These are phyloP conservation scores for Campoletis raptor DNA, from an alignment of 2,888 invertebrate genomes.

Conservation along the genomic window DNA sequence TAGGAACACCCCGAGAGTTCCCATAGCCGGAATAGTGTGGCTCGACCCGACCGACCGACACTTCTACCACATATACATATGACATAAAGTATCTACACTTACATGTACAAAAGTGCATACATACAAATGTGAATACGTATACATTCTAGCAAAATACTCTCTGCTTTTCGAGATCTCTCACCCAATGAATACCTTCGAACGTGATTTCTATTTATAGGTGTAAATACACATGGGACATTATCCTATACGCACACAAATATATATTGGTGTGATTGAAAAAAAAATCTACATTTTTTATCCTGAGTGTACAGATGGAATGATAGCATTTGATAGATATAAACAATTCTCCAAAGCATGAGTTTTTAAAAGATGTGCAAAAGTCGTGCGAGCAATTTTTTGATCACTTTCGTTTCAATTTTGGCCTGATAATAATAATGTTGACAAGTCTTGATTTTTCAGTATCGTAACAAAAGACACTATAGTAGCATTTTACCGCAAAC, in stretches of 20 bases:
- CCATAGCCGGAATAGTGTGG: slow-evolving; percentile 46
- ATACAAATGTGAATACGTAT: slow-evolving; percentile 2
- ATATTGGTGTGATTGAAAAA: neutral
- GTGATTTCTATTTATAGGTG: neutral
- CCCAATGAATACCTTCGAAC: slow-evolving; percentile 1
- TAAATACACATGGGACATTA: neutral
- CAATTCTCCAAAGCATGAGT: neutral
- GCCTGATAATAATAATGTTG: too few species aligned
- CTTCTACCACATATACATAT: slow-evolving; percentile 34
- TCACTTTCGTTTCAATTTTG: too few species aligned
- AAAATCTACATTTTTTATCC: neutral
- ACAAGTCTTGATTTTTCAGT: too few species aligned
- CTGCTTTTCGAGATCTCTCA: slow-evolving; percentile 46
- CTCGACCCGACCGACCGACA: slow-evolving; percentile 54
- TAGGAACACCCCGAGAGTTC: slow-evolving; percentile 50
- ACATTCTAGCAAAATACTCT: slow-evolving; percentile 39
- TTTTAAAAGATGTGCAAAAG: neutral
- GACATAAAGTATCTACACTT: neutral
- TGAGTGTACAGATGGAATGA: neutral
- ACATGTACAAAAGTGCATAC: neutral
- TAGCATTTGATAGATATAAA: neutral
- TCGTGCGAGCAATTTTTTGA: neutral
- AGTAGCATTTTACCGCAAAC: too few species aligned
- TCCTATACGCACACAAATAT: neutral
- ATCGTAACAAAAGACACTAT: too few species aligned